Evolutionary conservation across 2,797 vertebrate species (phyloP).

Genomic region (Macropus fuliginosus): DNA sequence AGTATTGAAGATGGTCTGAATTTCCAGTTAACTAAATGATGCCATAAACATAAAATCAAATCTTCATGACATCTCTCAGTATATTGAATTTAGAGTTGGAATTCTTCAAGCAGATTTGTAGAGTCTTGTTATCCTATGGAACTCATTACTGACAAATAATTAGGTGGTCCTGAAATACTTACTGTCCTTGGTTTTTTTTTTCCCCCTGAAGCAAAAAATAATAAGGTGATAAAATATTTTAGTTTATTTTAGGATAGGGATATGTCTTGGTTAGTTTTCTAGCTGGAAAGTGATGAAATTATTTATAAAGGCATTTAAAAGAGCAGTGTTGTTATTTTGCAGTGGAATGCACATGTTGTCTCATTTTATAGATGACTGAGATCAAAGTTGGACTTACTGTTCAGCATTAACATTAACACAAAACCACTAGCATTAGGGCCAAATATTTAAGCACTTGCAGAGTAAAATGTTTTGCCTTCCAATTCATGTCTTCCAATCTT

Average conservation of each 20-base stretch:
- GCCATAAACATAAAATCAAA: constrained; percentile 76
- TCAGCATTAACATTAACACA: background rate
- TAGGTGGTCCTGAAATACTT: constrained; percentile 62
- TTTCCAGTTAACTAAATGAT: constrained; percentile 70
- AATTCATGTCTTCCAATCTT: constrained; percentile 27
- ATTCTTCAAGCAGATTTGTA: constrained; percentile 78
- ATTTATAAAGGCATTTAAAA: background rate
- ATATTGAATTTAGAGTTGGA: constrained; percentile 73
- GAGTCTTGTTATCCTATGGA: constrained; percentile 60
- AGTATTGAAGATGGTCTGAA: constrained; percentile 73
- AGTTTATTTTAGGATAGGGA: constrained; percentile 51
- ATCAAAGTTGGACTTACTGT: constrained; percentile 49
- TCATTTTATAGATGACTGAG: constrained; percentile 28
- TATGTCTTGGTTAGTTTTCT: constrained; percentile 47
- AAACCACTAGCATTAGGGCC: background rate
- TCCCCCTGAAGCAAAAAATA: constrained; percentile 37
- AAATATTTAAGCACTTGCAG: background rate
- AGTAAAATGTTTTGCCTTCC: background rate
- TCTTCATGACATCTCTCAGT: constrained; percentile 68
- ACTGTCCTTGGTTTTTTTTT: constrained; percentile 35
- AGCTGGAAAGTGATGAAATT: constrained; percentile 37
- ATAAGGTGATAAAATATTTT: constrained; percentile 1
- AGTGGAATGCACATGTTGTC: constrained; percentile 39
- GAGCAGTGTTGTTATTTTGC: constrained; percentile 53
- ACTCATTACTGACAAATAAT: constrained; percentile 69